Evolutionary conservation across 2,797 vertebrate species (phyloP).

Genomic region (Macropodus opercularis): DNA sequence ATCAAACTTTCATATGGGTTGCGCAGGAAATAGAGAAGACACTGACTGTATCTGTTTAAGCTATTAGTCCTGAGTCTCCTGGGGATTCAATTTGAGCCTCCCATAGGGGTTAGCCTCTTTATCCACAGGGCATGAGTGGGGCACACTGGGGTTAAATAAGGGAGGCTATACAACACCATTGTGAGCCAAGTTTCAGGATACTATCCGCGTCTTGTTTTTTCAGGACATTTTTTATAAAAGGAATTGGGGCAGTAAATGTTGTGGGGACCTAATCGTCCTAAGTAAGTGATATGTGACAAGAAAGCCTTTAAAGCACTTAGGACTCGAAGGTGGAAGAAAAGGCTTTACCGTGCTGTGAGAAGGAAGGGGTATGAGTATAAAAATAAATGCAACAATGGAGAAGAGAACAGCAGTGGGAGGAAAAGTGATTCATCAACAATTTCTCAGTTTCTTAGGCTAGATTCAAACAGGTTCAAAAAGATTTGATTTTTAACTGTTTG

Average conservation of each 20-base stretch:
- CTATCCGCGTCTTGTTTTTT: conserved; percentile 56
- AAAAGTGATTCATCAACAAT: conserved; percentile 78
- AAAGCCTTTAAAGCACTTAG: conserved; percentile 73
- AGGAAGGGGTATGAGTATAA: conserved; percentile 73
- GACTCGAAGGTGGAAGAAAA: conserved; percentile 67
- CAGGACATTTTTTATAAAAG: conserved; percentile 57
- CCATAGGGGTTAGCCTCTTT: conserved; percentile 73
- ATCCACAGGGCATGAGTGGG: conserved; percentile 68
- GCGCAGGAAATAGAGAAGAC: conserved; percentile 56
- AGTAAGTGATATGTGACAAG: conserved; percentile 75
- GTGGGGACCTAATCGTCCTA: conserved; percentile 60
- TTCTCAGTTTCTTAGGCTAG: conserved; percentile 68
- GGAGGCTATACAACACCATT: conserved; percentile 68
- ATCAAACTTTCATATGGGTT: conserved; percentile 71
- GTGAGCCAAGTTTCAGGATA: conserved; percentile 67
- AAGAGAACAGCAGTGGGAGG: conserved; percentile 71
- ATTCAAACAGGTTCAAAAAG: conserved; percentile 65
- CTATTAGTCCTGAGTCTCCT: conserved; percentile 64
- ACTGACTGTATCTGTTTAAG: conserved; percentile 66
- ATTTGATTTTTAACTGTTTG: conserved; percentile 66
- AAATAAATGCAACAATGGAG: conserved; percentile 76
- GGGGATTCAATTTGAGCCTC: conserved; percentile 74
- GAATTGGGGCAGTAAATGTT: conserved; percentile 68
- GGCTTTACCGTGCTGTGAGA: conserved; percentile 57
- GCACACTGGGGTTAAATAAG: conserved; percentile 74